A percentile compares a stretch with the other conserved stretches of the same genome.
Conservation (phyloP, 2,888 invertebrate species). For the Nematopogon swammerdamellus region DNA sequence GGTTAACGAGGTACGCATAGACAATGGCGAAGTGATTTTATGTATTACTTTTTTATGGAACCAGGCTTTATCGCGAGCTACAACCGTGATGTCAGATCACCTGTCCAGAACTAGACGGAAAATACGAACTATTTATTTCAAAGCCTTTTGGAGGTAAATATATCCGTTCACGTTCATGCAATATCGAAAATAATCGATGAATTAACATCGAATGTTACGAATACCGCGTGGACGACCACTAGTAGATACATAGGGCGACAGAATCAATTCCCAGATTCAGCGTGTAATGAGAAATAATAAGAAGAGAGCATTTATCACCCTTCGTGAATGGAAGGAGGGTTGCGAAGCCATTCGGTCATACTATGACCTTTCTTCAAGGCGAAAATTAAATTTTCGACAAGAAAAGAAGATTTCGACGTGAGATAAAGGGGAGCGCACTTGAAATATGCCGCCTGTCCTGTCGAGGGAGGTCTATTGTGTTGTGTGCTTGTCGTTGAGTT, state of each 20-base stretch:
- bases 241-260: not conserved
- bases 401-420: conserved; percentile 42
- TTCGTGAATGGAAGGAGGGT: not conserved
- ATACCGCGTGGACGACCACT: not conserved
- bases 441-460: conserved; percentile 26
- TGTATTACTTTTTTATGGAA: no score
- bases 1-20: no score
- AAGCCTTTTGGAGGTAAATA: no score
- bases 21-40: no score
- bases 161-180: no score
- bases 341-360: conserved; percentile 44
- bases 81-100: no score
- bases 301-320: not conserved
- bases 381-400: conserved; percentile 50
- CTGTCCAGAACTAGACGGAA: no score
- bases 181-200: no score
- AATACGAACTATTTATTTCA: no score
- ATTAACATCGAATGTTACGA: no score
- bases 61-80: no score
- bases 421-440: conserved; percentile 42
- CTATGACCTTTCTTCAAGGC: conserved; percentile 39
- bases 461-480: not conserved
- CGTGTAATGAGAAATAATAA: not conserved
- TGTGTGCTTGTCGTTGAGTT: not conserved
- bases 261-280: not conserved